Evolutionary conservation across 2,113 vertebrate genomes (phyloP).

Genomic region (Mustela nigripes): DNA sequence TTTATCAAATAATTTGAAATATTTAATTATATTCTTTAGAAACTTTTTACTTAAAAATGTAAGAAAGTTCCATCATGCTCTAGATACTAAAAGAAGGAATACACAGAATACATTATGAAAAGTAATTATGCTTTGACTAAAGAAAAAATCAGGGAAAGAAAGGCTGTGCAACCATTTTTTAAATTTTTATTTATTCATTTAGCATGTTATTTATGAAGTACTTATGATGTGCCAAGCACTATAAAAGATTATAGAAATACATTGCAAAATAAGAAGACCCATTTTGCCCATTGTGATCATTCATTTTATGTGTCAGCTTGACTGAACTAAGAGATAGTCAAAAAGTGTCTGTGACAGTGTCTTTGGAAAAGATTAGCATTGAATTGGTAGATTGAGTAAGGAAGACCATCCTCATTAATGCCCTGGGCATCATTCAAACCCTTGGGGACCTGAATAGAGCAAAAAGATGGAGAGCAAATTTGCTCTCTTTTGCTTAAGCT

Average conservation of each 20-base stretch:
- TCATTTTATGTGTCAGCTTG: background rate
- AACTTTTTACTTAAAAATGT: background rate
- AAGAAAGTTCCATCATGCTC: background rate
- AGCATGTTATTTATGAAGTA: background rate
- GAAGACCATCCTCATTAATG: background rate
- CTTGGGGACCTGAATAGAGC: background rate
- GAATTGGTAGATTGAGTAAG: background rate
- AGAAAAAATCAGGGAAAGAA: background rate
- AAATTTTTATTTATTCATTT: background rate
- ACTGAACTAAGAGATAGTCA: background rate
- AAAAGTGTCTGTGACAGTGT: background rate
- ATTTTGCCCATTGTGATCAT: background rate
- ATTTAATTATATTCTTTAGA: background rate
- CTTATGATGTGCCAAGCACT: background rate
- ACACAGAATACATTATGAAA: background rate
- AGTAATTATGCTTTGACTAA: background rate
- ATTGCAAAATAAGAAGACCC: background rate
- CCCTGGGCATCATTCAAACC: too few species aligned
- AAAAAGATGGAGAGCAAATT: background rate
- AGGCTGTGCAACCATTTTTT: background rate
- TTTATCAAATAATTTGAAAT: constrained; percentile 24
- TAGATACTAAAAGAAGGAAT: background rate
- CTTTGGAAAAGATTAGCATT: background rate
- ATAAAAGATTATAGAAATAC: background rate
- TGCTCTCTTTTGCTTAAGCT: background rate